Evolutionary conservation across 1,140 invertebrate genomes (phyloP), one percentile per base, ranked within the genome.

Genomic region (Goniozus legneri): DNA sequence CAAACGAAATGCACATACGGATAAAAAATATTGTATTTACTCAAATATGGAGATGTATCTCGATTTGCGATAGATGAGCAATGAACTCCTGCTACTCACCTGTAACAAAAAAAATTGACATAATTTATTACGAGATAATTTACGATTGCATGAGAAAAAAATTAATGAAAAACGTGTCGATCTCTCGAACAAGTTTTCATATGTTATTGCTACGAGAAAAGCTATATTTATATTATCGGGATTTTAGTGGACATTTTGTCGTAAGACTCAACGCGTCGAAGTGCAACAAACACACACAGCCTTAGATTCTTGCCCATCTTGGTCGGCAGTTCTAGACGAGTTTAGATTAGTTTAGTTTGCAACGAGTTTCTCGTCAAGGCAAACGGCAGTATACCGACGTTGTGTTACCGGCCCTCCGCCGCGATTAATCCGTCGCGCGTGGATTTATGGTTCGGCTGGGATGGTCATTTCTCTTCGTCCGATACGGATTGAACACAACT

Each of bases 301-400:
- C 54, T 60, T 65, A 51, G 49, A 50, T 45, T 46, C 54, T 53
- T 56, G 30, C 47, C 47, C 54, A 54, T 63, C 56, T 52, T 58
- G 55, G 60, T n/a, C 46, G 50, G 41, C 51, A 50, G 51, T 57
- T 51, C 56, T 59, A 55, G 61, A 64, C 65, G 69, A 72, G 69
- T 72, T 72, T 69, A 72, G 67, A 72, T 72, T 72, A 71, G 68
- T 72, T 71, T 65, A 65, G 63, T 66, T 72, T 47, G 60, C 62
- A 69, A 70, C 65, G 61, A 72, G 69, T 72, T 69, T 71, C 59
- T 46, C 52, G n/a, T n/a, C n/a, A n/a, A 54, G 54, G 36, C 32
- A 33, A 33, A 14, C 32, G 8, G n/a, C 14, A 4, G 32, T 13
- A 13, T 13, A 8, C 7, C 32, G 14, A 13, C 32, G 24, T 27